phyloP scores from a whole-genome alignment of 2,888 invertebrate species.

The Leptopterna dolabrata region DNA sequence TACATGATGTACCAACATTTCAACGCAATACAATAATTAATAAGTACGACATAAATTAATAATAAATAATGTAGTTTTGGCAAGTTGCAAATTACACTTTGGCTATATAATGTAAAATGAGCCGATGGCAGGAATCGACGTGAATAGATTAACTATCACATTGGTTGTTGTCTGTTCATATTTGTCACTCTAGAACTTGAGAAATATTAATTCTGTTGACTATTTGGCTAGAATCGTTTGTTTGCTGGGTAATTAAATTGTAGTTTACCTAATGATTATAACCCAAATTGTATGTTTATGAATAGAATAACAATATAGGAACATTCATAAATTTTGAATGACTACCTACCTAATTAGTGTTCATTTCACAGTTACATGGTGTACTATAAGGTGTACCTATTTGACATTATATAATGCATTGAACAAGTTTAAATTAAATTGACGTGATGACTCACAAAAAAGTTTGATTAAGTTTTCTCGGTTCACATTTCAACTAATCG shows the following conservation, averaged over 20 bases:
- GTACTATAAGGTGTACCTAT: background rate
- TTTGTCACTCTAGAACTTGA: background rate
- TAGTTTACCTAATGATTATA: too few relatives aligned
- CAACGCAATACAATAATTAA: background rate
- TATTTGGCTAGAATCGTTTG: too few relatives aligned
- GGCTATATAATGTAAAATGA: background rate
- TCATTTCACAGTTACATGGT: background rate
- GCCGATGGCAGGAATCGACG: background rate
- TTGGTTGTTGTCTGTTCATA: background rate
- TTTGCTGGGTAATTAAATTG: too few relatives aligned
- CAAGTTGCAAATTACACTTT: background rate
- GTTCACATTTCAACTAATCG: background rate
- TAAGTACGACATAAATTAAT: background rate
- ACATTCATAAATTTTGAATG: too few relatives aligned
- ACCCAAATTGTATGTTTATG: too few relatives aligned
- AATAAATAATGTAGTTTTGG: background rate
- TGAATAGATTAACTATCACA: slow-evolving; percentile 5
- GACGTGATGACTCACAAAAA: background rate
- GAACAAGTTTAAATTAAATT: too few relatives aligned
- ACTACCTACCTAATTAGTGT: too few relatives aligned
- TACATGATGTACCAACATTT: too few relatives aligned
- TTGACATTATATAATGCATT: too few relatives aligned
- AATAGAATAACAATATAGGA: too few relatives aligned
- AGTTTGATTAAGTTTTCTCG: background rate
- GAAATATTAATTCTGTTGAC: too few relatives aligned